Base-by-base conservation (phyloP, 1,140 invertebrate genomes). In the Ceratitis capitata region DNA sequence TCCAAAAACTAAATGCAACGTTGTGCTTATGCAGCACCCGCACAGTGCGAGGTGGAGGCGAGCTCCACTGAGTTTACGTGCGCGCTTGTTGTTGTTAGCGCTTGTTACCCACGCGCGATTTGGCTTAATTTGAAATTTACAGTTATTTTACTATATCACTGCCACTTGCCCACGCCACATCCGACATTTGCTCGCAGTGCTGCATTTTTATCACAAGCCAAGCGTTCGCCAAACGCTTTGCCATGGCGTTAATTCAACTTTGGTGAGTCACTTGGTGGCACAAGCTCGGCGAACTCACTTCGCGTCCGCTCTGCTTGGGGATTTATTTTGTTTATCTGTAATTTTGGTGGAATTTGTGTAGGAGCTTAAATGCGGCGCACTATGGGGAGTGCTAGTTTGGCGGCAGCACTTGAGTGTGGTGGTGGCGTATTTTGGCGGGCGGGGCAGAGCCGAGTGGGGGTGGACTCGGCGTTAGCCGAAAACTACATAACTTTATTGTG, bases 291-390 rank as follows among this genome's bases (percentile, higher is more conserved):
- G 16, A 29, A 78, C 39, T 47, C 69, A 9, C 29, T 64, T 6
- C 45, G 51, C 3, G 51, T n/a, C 19, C 51, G 51, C 51, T 45
- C 12, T 39, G 69, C 39, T 45, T 9, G 69, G 69, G 69, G 69
- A 78, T 78, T 78, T 78, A 42, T 78, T 78, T 78, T 78, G 69
- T 78, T 78, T 78, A 78, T 78, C 69, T 78, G 69, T 45, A 78
- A 78, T 78, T 78, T 78, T 45, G 39, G 39, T 78, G 69, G 69
- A 42, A 78, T 78, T 78, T 78, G 39, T 9, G n/a, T 23, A 23
- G 69, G 39, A 78, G 39, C 69, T 78, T 78, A 78, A 78, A 78
- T 78, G 32, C 42, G 61, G 69, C 69, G 2, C n/a, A 6, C 10
- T n/a, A n/a, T n/a, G n/a, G n/a, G n/a, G n/a, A n/a, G n/a, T n/a